phyloP scores from a whole-genome alignment of 2,113 vertebrate species.

The Microtus richardsoni region DNA sequence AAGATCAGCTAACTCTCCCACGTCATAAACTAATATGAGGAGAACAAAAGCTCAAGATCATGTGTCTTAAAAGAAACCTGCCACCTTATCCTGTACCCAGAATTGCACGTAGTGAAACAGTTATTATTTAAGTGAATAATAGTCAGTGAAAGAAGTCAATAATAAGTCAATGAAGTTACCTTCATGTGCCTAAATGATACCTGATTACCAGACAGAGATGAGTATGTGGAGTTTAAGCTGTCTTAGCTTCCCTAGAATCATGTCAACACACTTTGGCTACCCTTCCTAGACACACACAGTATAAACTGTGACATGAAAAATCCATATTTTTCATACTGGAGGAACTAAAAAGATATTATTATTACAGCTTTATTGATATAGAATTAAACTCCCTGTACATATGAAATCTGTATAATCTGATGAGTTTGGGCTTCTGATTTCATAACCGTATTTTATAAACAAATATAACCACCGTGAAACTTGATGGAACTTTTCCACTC shows the following conservation, averaged over 20 bases:
- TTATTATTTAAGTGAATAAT: neutral
- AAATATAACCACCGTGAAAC: neutral
- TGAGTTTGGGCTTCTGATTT: neutral
- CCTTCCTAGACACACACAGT: neutral
- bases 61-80: neutral
- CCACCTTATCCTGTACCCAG: neutral
- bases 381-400: too few species aligned
- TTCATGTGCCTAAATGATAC: fast-evolving
- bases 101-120: neutral
- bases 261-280: neutral
- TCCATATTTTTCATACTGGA: neutral
- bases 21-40: neutral
- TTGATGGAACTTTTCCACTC: neutral
- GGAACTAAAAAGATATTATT: neutral
- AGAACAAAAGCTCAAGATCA: neutral
- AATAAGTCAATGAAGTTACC: neutral
- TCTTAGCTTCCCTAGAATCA: neutral
- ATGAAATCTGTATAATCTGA: neutral
- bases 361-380: neutral
- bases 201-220: neutral
- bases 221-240: neutral
- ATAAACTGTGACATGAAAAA: neutral
- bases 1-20: neutral
- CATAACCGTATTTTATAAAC: neutral
- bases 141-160: too few species aligned